Evolutionary conservation across 2,113 vertebrate species (phyloP).

Genomic region (Salvelinus sp.): DNA sequence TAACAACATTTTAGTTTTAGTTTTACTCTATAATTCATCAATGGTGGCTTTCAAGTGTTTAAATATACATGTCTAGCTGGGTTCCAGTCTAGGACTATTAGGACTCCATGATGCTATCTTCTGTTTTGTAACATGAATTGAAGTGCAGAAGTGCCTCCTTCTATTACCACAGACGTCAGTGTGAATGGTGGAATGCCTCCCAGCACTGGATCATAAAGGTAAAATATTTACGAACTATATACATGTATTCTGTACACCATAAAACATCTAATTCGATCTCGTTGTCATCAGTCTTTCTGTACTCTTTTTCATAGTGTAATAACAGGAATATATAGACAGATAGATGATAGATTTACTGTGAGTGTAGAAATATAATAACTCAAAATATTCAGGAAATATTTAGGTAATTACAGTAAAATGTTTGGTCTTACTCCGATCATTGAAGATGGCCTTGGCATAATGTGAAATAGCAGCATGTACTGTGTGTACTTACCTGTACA

Average conservation of each 20-base stretch:
- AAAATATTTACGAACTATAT: not conserved
- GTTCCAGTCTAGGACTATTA: no score
- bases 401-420: no score
- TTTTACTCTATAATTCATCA: not conserved
- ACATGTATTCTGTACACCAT: not conserved
- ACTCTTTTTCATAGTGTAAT: not conserved
- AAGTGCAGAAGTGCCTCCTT: not conserved
- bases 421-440: no score
- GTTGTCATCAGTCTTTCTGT: not conserved
- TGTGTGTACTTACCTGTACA: no score
- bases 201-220: not conserved
- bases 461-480: no score
- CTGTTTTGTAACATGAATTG: not conserved
- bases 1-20: not conserved
- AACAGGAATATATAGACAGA: not conserved
- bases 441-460: no score
- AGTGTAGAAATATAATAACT: no score
- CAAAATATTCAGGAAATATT: no score
- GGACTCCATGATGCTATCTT: no score
- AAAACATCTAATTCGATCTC: not conserved
- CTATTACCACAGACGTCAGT: not conserved
- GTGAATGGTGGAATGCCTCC: not conserved
- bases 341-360: no score
- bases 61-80: not conserved
- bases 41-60: slow-evolving; percentile 4